Evolutionary conservation across 1,140 invertebrate species (phyloP).

Genomic region (Aphelenchoides besseyi): DNA sequence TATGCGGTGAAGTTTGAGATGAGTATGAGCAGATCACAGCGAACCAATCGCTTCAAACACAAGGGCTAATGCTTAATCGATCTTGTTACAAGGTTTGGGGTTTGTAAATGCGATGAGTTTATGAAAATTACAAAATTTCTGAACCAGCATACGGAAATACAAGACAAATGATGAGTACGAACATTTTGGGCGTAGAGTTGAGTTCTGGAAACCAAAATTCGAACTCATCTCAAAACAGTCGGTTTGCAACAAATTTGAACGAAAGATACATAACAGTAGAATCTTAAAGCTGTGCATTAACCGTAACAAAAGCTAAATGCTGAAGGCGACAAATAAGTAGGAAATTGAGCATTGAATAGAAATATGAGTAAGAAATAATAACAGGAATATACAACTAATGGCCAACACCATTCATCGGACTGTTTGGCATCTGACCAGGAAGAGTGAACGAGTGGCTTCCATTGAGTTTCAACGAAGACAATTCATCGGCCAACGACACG

Average conservation of each 20-base stretch:
- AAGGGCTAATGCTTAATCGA: no score
- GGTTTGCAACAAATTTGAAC: no score
- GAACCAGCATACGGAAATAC: no score
- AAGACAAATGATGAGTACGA: no score
- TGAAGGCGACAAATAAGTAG: neutral
- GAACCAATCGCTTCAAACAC: neutral
- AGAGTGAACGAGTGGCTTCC: neutral
- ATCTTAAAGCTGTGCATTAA: neutral
- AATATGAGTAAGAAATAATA: neutral
- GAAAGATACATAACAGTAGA: no score
- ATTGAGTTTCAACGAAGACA: neutral
- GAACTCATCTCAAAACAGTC: no score
- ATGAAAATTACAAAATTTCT: no score
- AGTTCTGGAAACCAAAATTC: no score
- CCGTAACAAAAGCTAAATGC: neutral
- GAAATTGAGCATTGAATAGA: neutral
- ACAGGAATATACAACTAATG: neutral
- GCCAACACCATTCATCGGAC: neutral
- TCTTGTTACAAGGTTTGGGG: no score
- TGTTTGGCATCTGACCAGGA: conserved; percentile 4
- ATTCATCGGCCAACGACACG: conserved; percentile 1
- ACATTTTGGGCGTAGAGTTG: no score
- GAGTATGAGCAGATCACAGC: neutral
- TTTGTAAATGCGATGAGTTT: no score
- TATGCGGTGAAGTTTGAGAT: neutral